These are phyloP conservation scores for Cinclus cinclus DNA, from an alignment of 2,113 vertebrate genomes.

Conservation along the genomic window DNA sequence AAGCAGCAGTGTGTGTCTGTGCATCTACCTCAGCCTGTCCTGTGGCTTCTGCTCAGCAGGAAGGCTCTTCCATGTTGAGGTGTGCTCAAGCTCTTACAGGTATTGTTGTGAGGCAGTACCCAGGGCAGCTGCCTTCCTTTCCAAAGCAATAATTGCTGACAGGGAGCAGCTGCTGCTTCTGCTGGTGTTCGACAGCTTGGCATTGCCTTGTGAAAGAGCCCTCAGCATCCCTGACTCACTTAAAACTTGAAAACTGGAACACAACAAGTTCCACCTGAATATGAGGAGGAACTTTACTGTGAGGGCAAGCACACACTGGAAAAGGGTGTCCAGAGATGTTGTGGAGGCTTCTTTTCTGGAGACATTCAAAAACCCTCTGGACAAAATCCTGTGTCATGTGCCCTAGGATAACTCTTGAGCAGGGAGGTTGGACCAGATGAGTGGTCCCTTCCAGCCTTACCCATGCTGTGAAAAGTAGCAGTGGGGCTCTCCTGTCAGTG, in stretches of 20 bases:
- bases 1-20: not conserved
- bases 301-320: no score
- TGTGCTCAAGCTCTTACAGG: not conserved
- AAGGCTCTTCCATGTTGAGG: not conserved
- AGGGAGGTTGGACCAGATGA: not conserved
- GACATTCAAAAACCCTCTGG: not conserved
- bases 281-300: not conserved
- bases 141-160: not conserved
- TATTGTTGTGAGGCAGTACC: not conserved
- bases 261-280: not conserved
- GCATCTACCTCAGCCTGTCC: not conserved
- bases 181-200: not conserved
- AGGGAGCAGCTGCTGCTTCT: constrained; percentile 17
- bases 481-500: not conserved
- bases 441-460: not conserved
- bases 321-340: not conserved
- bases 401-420: not conserved
- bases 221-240: not conserved
- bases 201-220: not conserved
- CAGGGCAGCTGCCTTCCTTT: constrained; percentile 1
- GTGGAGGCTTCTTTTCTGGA: not conserved
- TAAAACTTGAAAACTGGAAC: not conserved
- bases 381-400: not conserved
- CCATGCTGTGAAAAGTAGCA: not conserved
- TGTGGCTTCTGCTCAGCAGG: not conserved